Evolutionary conservation across 2,797 vertebrate genomes (phyloP).

Genomic region (Myoxocephalus aenaeus): DNA sequence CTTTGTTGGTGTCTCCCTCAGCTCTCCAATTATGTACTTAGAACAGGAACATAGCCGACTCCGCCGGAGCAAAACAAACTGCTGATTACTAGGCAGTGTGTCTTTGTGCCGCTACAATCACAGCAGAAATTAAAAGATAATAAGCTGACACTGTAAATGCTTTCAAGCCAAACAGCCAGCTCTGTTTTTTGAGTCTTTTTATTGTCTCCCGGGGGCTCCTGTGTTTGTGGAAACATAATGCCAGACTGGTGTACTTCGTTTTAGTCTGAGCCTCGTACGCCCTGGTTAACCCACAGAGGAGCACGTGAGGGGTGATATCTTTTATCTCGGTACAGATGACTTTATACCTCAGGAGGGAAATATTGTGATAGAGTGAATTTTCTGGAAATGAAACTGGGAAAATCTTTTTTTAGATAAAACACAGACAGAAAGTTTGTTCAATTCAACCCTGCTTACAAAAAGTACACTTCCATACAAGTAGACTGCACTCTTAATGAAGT

Average conservation of each 20-base stretch:
- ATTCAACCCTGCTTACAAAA: not conserved
- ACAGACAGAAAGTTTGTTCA: not conserved
- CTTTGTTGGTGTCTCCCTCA: conserved; percentile 40
- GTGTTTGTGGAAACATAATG: conserved; percentile 1
- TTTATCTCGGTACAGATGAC: not conserved
- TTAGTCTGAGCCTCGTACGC: not conserved
- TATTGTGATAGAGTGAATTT: not conserved
- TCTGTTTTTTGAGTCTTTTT: not conserved
- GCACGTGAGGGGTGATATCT: not conserved
- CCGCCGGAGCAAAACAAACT: conserved; percentile 55
- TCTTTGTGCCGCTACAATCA: conserved; percentile 50
- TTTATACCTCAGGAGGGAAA: not conserved
- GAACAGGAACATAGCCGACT: conserved; percentile 47
- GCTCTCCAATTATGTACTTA: conserved; percentile 66
- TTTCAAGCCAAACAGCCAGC: conserved; percentile 6
- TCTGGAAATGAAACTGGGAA: not conserved
- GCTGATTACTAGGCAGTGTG: conserved; percentile 61
- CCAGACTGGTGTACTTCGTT: not conserved
- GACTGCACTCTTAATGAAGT: too few species aligned
- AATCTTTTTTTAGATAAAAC: not conserved
- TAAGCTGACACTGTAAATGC: conserved; percentile 37
- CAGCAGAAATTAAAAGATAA: conserved; percentile 59
- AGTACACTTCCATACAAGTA: too few species aligned
- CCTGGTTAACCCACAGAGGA: not conserved
- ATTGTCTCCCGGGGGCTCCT: not conserved